phyloP scores from a whole-genome alignment of 1,140 invertebrate species.

The Zaprionus capensis region DNA sequence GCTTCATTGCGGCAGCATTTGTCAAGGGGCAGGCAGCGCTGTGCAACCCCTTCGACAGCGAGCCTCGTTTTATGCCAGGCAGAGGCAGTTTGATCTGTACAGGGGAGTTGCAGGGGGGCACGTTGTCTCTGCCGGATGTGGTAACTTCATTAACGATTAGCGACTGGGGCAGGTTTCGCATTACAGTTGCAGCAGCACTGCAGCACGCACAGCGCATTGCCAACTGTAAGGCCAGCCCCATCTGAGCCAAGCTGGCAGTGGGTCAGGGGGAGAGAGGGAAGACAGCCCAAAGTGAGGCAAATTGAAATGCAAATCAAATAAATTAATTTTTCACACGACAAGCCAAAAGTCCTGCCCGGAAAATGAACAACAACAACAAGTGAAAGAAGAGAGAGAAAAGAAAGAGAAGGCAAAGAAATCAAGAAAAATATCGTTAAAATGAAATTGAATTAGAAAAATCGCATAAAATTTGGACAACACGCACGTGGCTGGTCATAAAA shows the following conservation, averaged over 20 bases:
- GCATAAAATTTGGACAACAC: slow-evolving; percentile 59
- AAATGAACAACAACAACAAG: slow-evolving; percentile 1
- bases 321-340: slow-evolving; percentile 55
- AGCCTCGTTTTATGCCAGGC: background rate
- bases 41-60: slow-evolving; percentile 14
- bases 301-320: slow-evolving; percentile 66
- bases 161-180: background rate
- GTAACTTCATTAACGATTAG: slow-evolving; percentile 50
- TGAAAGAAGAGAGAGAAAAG: background rate
- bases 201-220: background rate
- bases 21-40: slow-evolving; percentile 31
- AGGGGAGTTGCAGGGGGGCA: background rate
- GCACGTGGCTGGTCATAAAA: slow-evolving; percentile 57
- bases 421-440: slow-evolving; percentile 59
- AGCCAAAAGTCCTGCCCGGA: background rate
- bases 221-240: background rate
- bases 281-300: slow-evolving; percentile 12
- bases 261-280: background rate
- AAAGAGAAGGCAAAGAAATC: slow-evolving; percentile 16
- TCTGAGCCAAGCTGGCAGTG: too few species aligned
- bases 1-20: slow-evolving; percentile 63
- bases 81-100: background rate
- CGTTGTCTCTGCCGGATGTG: slow-evolving; percentile 48
- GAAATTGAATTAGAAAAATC: slow-evolving; percentile 73
- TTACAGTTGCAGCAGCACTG: slow-evolving; percentile 33